Evolutionary conservation across 2,888 invertebrate species (phyloP).

Genomic region (Diarsia mendica): DNA sequence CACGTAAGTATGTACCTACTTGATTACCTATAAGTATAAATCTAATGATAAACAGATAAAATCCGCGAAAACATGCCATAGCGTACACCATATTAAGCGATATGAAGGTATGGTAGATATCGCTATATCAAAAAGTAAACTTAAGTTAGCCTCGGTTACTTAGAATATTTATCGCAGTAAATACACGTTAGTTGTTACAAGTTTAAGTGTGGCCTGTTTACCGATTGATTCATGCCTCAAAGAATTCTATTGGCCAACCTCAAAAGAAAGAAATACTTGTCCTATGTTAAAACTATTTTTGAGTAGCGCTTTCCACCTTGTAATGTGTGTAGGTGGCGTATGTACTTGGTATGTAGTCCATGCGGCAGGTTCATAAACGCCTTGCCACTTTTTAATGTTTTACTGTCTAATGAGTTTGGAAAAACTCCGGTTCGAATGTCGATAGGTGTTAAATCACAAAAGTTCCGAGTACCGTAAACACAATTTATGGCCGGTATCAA

Average conservation of each 20-base stretch:
- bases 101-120: slow-evolving; percentile 65
- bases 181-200: slow-evolving; percentile 64
- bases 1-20: slow-evolving; percentile 20
- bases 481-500: slow-evolving; percentile 49
- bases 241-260: slow-evolving; percentile 58
- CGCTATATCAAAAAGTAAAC: slow-evolving; percentile 84
- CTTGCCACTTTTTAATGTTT: slow-evolving; percentile 15
- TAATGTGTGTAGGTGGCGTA: slow-evolving; percentile 10
- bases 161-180: slow-evolving; percentile 76
- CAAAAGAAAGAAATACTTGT: slow-evolving; percentile 56
- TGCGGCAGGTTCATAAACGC: background rate
- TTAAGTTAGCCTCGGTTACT: slow-evolving; percentile 78
- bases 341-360: slow-evolving; percentile 5
- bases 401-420: slow-evolving; percentile 24
- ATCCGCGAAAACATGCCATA: slow-evolving; percentile 65
- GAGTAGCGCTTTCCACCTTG: slow-evolving; percentile 47
- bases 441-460: slow-evolving; percentile 43
- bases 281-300: slow-evolving; percentile 43
- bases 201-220: slow-evolving; percentile 64
- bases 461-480: slow-evolving; percentile 53
- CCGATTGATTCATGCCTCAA: slow-evolving; percentile 67
- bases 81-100: slow-evolving; percentile 61
- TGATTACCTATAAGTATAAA: slow-evolving; percentile 57
- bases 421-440: slow-evolving; percentile 25
- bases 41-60: slow-evolving; percentile 64